phyloP scores from a whole-genome alignment of 2,113 vertebrate species.

The Microtus richardsoni region DNA sequence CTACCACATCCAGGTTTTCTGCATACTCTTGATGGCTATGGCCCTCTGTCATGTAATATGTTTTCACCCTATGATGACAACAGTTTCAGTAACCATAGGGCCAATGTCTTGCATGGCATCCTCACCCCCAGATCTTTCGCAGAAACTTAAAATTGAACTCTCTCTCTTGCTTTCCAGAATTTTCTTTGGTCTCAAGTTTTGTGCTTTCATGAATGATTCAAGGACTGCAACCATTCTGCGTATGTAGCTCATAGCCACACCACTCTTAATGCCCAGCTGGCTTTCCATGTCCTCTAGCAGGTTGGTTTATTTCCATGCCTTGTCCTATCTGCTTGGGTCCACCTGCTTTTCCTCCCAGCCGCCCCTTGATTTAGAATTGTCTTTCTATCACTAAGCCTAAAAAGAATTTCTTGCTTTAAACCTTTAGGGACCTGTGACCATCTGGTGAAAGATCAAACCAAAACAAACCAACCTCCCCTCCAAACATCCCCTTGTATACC shows the following conservation, averaged over 20 bases:
- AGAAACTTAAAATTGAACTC: not conserved
- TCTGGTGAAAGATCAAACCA: not conserved
- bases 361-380: not conserved
- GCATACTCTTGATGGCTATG: too few relatives aligned
- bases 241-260: not conserved
- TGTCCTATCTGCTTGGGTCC: too few relatives aligned
- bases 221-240: not conserved
- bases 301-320: not conserved
- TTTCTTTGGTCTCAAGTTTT: conserved; percentile 29
- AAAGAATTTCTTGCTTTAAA: conserved; percentile 30
- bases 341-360: not conserved
- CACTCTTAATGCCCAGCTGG: not conserved
- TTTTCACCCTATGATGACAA: not conserved
- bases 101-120: fast-evolving
- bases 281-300: not conserved
- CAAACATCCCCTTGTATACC: not conserved
- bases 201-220: not conserved
- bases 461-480: not conserved
- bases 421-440: not conserved
- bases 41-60: not conserved
- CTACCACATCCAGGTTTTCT: not conserved
- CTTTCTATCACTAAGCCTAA: not conserved
- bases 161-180: not conserved
- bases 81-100: not conserved
- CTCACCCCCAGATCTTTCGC: not conserved